Percentiles rank a stretch among this genome's conserved stretches.
These are phyloP conservation scores for Crotalus viridis DNA, from an alignment of 2,113 vertebrate species.

Conservation along the genomic window DNA sequence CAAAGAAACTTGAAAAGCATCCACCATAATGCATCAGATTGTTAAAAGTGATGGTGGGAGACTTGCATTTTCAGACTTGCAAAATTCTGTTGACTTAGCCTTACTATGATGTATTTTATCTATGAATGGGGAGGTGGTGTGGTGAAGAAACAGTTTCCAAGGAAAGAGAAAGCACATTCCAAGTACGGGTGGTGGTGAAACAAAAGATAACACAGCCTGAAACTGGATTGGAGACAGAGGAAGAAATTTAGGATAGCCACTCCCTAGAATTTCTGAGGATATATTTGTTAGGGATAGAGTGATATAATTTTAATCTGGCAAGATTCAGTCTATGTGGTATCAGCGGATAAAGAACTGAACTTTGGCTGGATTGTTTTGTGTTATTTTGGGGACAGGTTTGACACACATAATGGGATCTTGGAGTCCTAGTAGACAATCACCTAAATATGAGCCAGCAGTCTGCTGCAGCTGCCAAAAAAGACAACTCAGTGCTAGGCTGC, in stretches of 20 bases:
- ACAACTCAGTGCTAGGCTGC: no score
- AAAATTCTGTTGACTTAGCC: background rate
- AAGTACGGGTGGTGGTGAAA: background rate
- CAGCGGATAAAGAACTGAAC: background rate
- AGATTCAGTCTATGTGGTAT: background rate
- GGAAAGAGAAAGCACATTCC: background rate
- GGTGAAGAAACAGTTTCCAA: background rate
- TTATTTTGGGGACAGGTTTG: background rate
- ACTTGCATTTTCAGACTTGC: background rate
- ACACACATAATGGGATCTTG: background rate
- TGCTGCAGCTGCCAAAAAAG: no score
- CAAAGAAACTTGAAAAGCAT: background rate
- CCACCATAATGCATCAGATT: background rate
- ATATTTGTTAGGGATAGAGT: background rate
- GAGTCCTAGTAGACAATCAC: no score
- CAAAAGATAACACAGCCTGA: background rate
- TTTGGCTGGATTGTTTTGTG: background rate
- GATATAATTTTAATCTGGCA: background rate
- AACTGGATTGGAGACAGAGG: background rate
- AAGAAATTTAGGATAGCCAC: background rate
- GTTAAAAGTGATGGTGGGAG: background rate
- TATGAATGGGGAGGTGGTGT: background rate
- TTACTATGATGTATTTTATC: background rate
- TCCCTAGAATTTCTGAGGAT: background rate
- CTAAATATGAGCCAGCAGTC: no score